Evolutionary conservation across 1,140 invertebrate species (phyloP).

Genomic region (Ceratina japonica): DNA sequence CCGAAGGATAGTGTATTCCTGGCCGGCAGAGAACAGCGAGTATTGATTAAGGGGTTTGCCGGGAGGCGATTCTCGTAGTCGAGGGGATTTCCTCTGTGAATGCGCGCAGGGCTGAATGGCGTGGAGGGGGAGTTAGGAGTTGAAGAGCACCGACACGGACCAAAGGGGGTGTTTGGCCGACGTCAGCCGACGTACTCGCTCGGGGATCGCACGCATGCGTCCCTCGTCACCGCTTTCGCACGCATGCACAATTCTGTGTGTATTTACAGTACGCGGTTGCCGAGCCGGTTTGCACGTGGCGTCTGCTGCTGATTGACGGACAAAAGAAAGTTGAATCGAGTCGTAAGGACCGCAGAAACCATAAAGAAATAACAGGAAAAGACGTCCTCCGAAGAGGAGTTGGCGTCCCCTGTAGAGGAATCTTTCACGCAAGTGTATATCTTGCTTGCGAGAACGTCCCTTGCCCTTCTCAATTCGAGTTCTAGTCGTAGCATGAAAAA

Average conservation of each 20-base stretch:
- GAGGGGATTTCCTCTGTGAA: conserved; percentile 57
- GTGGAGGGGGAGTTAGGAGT: conserved; percentile 36
- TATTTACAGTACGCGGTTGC: conserved; percentile 36
- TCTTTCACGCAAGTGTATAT: neutral
- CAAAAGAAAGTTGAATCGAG: conserved; percentile 18
- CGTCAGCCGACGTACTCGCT: neutral
- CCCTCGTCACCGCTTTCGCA: neutral
- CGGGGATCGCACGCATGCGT: conserved; percentile 24
- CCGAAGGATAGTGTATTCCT: conserved; percentile 45
- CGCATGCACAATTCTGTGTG: conserved; percentile 25
- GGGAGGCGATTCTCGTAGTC: conserved; percentile 50
- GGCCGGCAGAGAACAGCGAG: conserved; percentile 57
- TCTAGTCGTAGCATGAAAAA: too few species aligned
- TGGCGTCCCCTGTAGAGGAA: neutral
- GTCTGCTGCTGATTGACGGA: conserved; percentile 33
- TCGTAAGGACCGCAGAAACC: neutral
- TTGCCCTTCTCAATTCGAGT: too few species aligned
- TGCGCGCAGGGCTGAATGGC: conserved; percentile 48
- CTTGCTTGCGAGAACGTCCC: too few species aligned
- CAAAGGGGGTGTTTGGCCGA: conserved; percentile 31
- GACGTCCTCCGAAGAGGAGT: neutral
- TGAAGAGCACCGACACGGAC: conserved; percentile 18
- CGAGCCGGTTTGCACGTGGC: conserved; percentile 62
- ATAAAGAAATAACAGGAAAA: conserved; percentile 6
- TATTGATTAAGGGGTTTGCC: conserved; percentile 66